Percentiles rank a stretch among this genome's conserved stretches.
Conservation (phyloP, 2,113 vertebrate species). For the Anarhynchus alexandrinus region DNA sequence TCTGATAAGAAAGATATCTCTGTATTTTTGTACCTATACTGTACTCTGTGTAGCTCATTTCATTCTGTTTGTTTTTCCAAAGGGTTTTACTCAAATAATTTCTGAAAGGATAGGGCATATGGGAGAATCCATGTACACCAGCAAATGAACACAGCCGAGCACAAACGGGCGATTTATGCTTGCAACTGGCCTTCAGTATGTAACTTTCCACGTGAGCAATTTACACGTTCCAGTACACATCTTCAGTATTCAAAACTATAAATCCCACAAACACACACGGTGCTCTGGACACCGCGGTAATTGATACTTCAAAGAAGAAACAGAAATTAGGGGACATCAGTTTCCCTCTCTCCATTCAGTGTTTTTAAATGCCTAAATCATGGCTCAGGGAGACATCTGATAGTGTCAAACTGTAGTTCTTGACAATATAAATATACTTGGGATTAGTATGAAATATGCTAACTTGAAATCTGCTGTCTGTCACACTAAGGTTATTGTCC, state of each 20-base stretch:
- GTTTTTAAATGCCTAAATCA: neutral
- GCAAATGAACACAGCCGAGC: neutral
- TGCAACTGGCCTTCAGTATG: neutral
- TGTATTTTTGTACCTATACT: neutral
- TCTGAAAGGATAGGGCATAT: neutral
- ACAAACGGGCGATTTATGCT: neutral
- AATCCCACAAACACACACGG: neutral
- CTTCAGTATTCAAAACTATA: neutral
- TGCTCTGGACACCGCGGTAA: neutral
- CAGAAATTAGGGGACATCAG: neutral
- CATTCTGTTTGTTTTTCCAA: neutral
- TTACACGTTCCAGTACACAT: neutral
- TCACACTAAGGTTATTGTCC: neutral
- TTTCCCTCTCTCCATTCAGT: neutral
- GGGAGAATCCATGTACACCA: neutral
- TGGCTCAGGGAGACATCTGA: neutral
- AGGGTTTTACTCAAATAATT: neutral
- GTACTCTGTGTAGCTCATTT: neutral
- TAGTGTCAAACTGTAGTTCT: neutral
- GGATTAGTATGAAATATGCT: neutral
- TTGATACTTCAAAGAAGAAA: neutral
- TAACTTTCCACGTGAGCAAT: neutral
- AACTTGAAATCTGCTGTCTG: neutral
- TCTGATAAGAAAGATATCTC: neutral
- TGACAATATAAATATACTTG: neutral